Evolutionary conservation across 2,888 invertebrate species (phyloP).

Genomic region (Vesta saturnalis): DNA sequence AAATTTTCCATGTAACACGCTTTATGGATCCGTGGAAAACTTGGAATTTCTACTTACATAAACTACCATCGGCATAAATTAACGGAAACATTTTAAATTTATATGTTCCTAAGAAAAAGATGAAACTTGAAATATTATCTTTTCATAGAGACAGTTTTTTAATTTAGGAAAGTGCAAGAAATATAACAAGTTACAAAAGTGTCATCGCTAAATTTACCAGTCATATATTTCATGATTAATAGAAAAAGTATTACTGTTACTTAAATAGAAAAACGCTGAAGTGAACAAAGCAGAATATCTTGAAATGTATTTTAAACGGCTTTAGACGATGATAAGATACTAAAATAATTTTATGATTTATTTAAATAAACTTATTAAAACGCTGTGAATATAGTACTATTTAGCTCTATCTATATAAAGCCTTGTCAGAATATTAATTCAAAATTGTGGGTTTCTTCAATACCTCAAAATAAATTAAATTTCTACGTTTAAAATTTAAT

Average conservation of each 20-base stretch:
- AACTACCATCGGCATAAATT: background rate
- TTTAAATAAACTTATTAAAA: too few species aligned
- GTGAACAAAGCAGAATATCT: too few species aligned
- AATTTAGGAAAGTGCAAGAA: conserved; percentile 1
- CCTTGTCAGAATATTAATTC: too few species aligned
- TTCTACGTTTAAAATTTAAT: too few species aligned
- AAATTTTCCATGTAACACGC: too few species aligned
- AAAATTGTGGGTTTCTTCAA: too few species aligned
- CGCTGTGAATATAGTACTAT: too few species aligned
- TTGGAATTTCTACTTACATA: background rate
- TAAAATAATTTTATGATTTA: too few species aligned
- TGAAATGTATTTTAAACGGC: too few species aligned
- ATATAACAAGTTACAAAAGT: background rate
- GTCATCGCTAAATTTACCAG: background rate
- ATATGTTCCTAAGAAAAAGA: background rate
- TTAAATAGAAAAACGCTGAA: background rate
- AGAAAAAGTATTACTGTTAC: background rate
- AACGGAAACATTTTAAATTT: background rate
- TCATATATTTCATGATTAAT: conserved; percentile 1
- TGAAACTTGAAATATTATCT: background rate
- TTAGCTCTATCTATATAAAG: too few species aligned
- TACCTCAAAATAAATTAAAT: too few species aligned
- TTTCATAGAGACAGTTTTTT: background rate
- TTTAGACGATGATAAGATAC: too few species aligned
- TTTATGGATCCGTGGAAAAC: background rate